Conservation (phyloP, 2,797 vertebrate genomes). For the Neopelma chrysocephalum region DNA sequence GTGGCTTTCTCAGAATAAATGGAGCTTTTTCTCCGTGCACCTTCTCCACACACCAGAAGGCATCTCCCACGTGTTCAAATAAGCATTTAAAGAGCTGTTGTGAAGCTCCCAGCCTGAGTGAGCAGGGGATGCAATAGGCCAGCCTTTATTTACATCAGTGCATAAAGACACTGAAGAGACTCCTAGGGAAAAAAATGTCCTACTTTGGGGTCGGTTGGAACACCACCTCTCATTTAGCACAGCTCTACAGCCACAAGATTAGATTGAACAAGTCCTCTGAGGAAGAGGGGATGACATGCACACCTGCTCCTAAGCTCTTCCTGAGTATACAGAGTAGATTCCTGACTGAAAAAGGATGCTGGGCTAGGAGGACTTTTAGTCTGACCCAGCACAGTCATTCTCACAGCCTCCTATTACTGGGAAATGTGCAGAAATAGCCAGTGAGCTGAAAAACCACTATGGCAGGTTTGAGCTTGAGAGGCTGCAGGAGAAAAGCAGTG, state of each 20-base stretch:
- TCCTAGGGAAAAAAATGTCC: background rate
- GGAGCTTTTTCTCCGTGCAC: background rate
- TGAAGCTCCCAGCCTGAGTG: background rate
- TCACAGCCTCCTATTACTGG: background rate
- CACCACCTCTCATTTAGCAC: background rate
- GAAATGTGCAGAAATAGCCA: background rate
- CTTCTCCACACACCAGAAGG: background rate
- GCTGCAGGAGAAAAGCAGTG: background rate
- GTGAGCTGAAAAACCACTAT: background rate
- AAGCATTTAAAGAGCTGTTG: background rate
- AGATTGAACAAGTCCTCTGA: background rate
- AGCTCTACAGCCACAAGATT: background rate
- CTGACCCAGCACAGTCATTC: background rate
- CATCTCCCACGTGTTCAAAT: background rate
- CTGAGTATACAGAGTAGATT: background rate
- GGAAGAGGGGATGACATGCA: background rate
- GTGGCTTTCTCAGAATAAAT: background rate
- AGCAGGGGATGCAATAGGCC: accelerated
- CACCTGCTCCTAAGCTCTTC: background rate
- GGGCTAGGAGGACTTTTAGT: background rate
- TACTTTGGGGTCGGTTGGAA: accelerated
- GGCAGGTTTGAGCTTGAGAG: background rate
- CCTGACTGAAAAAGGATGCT: background rate
- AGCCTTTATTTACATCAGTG: background rate
- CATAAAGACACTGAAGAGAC: background rate